A percentile compares a stretch with the other conserved stretches of the same genome.
Conservation (phyloP, 2,797 vertebrate genomes). For the Heliangelus exortis region DNA sequence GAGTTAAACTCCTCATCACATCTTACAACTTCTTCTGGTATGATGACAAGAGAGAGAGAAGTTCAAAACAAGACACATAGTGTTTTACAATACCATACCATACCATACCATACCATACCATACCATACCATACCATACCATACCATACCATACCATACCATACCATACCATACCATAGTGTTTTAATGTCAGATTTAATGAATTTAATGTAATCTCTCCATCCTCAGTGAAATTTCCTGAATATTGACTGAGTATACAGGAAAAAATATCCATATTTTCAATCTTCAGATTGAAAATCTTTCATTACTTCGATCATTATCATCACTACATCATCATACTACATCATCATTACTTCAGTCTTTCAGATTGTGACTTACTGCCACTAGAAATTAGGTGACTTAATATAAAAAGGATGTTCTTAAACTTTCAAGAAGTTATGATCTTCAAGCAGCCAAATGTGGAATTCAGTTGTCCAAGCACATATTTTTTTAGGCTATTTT, state of each 20-base stretch:
- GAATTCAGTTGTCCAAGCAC: neutral
- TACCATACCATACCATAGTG: no score
- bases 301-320: no score
- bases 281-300: no score
- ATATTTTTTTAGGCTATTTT: neutral
- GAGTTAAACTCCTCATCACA: neutral
- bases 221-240: neutral
- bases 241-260: neutral
- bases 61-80: neutral
- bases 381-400: neutral
- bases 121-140: no score
- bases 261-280: neutral
- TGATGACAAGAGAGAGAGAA: neutral
- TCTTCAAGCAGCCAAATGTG: neutral
- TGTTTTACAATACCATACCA: no score
- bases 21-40: neutral
- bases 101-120: no score
- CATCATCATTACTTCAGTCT: no score
- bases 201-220: neutral
- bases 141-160: no score
- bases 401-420: neutral
- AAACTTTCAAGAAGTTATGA: neutral
- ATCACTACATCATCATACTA: no score
- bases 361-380: neutral
- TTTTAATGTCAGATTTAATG: no score